These are phyloP conservation scores for Astatotilapia flaviijosephi DNA, from an alignment of 2,113 vertebrate genomes.

Conservation along the genomic window DNA sequence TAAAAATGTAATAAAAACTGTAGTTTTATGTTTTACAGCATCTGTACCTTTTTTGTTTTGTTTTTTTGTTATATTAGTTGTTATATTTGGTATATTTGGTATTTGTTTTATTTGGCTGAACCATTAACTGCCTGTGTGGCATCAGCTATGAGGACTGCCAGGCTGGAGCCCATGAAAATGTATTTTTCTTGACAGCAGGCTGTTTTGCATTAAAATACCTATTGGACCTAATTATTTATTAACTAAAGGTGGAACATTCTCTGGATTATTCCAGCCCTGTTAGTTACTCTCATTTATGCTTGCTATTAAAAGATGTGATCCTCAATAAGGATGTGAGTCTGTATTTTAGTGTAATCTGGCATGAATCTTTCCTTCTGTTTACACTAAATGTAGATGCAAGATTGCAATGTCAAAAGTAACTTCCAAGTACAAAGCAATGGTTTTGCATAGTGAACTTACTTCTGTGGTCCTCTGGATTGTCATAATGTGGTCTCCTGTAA, in stretches of 20 bases:
- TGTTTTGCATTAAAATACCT: neutral
- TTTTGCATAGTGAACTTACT: neutral
- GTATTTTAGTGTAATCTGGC: neutral
- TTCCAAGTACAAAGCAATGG: neutral
- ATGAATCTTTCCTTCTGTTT: neutral
- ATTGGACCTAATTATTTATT: neutral
- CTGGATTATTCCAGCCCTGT: neutral
- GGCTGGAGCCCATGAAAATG: neutral
- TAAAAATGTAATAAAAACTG: neutral
- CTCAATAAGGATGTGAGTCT: neutral
- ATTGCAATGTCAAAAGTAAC: neutral
- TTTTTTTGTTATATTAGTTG: neutral
- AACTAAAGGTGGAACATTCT: neutral
- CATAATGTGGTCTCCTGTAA: neutral
- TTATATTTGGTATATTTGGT: neutral
- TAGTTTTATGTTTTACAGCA: neutral
- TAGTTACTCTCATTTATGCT: neutral
- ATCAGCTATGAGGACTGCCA: neutral
- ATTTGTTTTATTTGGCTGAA: neutral
- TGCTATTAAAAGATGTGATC: neutral
- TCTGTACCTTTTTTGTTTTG: neutral
- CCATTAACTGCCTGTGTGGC: neutral
- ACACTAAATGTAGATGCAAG: neutral
- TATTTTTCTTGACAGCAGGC: neutral
- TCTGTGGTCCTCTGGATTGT: neutral